These are phyloP conservation scores for Dryadula phaetusa DNA, from an alignment of 2,888 invertebrate genomes.

Conservation along the genomic window DNA sequence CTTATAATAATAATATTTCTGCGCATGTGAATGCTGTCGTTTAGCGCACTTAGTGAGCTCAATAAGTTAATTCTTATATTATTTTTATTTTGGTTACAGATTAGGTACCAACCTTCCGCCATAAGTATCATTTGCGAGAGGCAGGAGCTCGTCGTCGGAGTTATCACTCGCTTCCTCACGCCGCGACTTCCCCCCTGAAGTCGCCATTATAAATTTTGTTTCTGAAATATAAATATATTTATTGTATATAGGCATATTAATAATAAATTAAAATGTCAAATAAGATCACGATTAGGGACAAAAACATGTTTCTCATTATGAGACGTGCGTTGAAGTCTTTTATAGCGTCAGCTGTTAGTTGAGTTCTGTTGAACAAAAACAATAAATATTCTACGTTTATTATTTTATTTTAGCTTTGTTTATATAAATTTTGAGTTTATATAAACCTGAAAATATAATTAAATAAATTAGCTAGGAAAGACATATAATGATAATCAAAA, in stretches of 20 bases:
- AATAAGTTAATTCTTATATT: neutral
- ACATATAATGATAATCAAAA: too few relatives aligned
- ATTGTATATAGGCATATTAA: too few relatives aligned
- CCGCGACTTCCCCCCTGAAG: constrained; percentile 87
- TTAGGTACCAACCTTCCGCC: constrained; percentile 91
- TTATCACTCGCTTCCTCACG: constrained; percentile 89
- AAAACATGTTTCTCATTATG: neutral
- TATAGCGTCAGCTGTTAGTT: constrained; percentile 24
- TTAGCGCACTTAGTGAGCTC: neutral
- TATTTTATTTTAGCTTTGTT: too few relatives aligned
- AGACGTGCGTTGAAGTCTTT: constrained; percentile 45
- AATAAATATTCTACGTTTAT: neutral
- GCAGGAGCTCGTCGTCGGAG: constrained; percentile 94
- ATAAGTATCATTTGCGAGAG: constrained; percentile 94
- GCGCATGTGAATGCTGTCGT: neutral
- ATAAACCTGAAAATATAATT: too few relatives aligned
- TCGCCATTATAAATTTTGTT: constrained; percentile 81
- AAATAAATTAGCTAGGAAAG: too few relatives aligned
- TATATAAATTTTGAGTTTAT: neutral
- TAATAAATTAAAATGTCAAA: neutral
- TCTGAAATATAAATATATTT: constrained; percentile 56
- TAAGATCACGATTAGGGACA: neutral
- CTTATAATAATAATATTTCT: neutral
- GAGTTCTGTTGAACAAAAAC: neutral
- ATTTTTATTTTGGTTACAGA: neutral